Percentiles rank a stretch among this genome's conserved stretches.
phyloP scores from a whole-genome alignment of 2,888 invertebrate species.

The Drosophila seclusa region DNA sequence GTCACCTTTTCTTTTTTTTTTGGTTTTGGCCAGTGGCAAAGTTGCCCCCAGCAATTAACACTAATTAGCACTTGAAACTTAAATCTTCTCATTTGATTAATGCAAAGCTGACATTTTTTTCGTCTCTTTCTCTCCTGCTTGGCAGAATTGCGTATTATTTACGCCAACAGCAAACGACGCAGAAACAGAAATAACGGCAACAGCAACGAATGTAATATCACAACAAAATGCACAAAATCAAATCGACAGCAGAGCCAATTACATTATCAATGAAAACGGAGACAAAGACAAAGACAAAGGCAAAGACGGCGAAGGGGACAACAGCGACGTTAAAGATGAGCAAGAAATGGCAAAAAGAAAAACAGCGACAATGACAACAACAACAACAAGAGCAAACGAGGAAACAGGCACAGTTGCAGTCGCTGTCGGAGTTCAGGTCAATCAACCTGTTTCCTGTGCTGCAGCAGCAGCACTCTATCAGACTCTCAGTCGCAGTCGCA shows the following conservation, averaged over 20 bases:
- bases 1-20: constrained; percentile 53
- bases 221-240: constrained; percentile 78
- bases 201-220: constrained; percentile 72
- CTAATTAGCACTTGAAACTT: constrained; percentile 72
- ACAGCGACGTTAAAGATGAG: constrained; percentile 5
- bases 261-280: constrained; percentile 73
- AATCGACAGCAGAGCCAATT: constrained; percentile 58
- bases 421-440: constrained; percentile 73
- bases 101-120: constrained; percentile 46
- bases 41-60: constrained; percentile 64
- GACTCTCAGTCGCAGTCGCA: constrained; percentile 27
- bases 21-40: constrained; percentile 51
- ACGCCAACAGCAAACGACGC: constrained; percentile 58
- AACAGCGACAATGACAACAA: constrained; percentile 29
- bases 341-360: constrained; percentile 22
- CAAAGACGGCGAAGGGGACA: constrained; percentile 21
- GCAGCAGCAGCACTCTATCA: constrained; percentile 31
- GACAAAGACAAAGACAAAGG: constrained; percentile 28
- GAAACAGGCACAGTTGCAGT: constrained; percentile 44
- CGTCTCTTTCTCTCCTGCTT: constrained; percentile 14
- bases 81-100: constrained; percentile 64
- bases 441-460: constrained; percentile 81
- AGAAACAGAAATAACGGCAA: constrained; percentile 40
- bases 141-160: constrained; percentile 66
- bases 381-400: constrained; percentile 47